A percentile compares a stretch with the other conserved stretches of the same genome.
These are phyloP conservation scores for Neodontobutis hainanensis DNA, from an alignment of 2,113 vertebrate genomes.

Conservation along the genomic window DNA sequence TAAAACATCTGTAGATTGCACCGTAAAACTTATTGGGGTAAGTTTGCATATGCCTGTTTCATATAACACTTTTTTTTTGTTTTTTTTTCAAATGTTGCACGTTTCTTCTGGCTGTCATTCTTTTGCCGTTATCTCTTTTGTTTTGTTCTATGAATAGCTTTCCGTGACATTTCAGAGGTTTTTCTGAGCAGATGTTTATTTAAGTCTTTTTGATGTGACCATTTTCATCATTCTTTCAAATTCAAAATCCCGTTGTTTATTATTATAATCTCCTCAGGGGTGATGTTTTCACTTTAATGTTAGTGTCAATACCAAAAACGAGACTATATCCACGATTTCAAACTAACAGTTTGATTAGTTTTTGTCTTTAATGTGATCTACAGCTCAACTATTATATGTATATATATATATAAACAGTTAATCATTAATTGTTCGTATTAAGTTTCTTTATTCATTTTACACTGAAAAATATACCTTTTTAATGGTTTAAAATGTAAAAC, in stretches of 20 bases:
- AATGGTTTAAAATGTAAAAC: too few species aligned
- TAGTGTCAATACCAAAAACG: too few species aligned
- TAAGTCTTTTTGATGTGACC: slow-evolving; percentile 25
- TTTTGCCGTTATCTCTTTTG: neutral
- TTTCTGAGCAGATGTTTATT: slow-evolving; percentile 20
- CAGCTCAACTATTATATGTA: too few species aligned
- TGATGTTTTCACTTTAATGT: too few species aligned
- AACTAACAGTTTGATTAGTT: too few species aligned
- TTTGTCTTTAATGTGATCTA: too few species aligned
- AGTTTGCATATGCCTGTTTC: neutral
- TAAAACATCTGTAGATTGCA: neutral
- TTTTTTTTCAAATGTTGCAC: neutral
- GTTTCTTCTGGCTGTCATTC: neutral
- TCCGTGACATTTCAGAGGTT: slow-evolving; percentile 34
- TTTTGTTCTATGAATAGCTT: slow-evolving; percentile 16
- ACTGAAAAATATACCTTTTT: too few species aligned
- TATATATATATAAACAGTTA: too few species aligned
- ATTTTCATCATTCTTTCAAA: slow-evolving; percentile 25
- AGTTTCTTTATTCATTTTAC: too few species aligned
- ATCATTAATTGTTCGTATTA: too few species aligned
- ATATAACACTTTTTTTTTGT: neutral
- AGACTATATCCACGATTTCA: too few species aligned
- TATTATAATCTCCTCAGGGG: slow-evolving; percentile 13
- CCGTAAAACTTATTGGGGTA: neutral
- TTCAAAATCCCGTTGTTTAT: slow-evolving; percentile 20